Conservation (phyloP, 1,140 invertebrate species). For the Battus philenor region DNA sequence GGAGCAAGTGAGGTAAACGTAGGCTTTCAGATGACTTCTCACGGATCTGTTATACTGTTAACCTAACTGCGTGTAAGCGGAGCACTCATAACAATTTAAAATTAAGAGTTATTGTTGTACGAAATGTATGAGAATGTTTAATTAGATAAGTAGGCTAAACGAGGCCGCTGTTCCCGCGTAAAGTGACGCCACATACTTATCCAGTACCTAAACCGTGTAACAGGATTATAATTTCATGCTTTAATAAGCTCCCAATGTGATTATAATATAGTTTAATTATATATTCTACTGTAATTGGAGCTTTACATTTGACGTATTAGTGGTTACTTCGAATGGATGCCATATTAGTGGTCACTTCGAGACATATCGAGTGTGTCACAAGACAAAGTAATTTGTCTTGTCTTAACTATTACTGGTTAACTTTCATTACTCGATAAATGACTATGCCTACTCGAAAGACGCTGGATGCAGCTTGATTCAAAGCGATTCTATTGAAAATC, state of each 20-base stretch:
- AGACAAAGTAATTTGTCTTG: no score
- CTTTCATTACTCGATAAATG: no score
- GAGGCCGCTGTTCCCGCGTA: conserved; percentile 46
- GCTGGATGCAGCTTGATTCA: no score
- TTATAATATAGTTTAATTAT: conserved; percentile 27
- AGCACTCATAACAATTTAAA: conserved; percentile 69
- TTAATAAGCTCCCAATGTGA: conserved; percentile 28
- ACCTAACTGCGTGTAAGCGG: conserved; percentile 68
- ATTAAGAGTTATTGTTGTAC: conserved; percentile 72
- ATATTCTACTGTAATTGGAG: conserved; percentile 1
- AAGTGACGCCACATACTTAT: conserved; percentile 35
- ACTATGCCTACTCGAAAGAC: no score
- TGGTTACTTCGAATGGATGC: conserved; percentile 3
- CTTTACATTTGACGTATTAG: not conserved
- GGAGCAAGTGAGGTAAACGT: conserved; percentile 18
- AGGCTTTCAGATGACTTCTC: conserved; percentile 63
- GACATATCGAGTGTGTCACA: no score
- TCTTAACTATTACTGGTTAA: no score
- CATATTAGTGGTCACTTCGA: no score
- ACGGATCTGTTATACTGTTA: conserved; percentile 67
- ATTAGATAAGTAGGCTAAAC: conserved; percentile 69
- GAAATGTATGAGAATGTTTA: conserved; percentile 72
- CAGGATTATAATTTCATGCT: conserved; percentile 17
- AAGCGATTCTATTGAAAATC: no score
- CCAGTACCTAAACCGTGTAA: conserved; percentile 4